Conservation (phyloP, 2,797 vertebrate species). For the Mormyrus hasselquistii region DNA sequence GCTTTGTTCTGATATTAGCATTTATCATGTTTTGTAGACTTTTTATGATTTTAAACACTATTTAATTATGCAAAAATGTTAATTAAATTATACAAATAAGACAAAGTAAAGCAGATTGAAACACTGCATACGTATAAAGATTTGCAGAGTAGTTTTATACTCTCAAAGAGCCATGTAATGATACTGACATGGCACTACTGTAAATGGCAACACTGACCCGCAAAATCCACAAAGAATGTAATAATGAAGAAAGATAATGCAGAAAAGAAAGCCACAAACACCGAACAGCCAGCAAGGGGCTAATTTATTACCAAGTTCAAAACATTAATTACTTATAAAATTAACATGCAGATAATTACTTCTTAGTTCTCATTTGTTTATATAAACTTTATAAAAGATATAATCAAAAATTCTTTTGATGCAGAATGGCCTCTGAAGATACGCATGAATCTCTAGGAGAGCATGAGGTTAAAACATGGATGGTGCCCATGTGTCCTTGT, state of each 20-base stretch:
- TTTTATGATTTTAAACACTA: neutral
- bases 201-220: neutral
- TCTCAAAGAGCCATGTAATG: neutral
- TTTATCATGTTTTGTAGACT: neutral
- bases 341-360: neutral
- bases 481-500: neutral
- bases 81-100: neutral
- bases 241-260: conserved; percentile 1
- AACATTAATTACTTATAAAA: neutral
- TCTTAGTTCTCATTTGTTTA: neutral
- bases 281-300: neutral
- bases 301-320: neutral
- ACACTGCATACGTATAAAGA: neutral
- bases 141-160: neutral
- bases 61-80: neutral
- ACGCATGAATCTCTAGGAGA: neutral
- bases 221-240: conserved; percentile 1
- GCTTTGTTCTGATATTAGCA: neutral
- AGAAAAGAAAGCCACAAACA: neutral
- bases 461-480: neutral
- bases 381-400: neutral
- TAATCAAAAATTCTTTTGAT: neutral
- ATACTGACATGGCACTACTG: neutral
- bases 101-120: neutral
- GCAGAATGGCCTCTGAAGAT: neutral